These are phyloP conservation scores for Amblyjoppa proteus DNA, from an alignment of 2,888 invertebrate species.

Conservation along the genomic window DNA sequence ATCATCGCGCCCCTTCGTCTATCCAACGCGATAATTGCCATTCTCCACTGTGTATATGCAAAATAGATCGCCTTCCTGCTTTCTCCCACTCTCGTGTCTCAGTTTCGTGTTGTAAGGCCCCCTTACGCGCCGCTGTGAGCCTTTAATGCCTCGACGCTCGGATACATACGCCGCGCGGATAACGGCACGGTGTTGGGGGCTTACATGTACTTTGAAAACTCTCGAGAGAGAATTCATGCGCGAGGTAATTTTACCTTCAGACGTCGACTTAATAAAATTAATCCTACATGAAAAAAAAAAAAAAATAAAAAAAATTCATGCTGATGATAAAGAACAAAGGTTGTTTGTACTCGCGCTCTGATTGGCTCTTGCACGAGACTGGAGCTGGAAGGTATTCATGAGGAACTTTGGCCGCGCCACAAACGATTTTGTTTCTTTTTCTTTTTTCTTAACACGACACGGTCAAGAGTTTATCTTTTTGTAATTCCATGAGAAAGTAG, in stretches of 20 bases:
- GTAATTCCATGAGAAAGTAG: no score
- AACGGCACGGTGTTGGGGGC: background rate
- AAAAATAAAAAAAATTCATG: background rate
- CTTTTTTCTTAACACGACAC: no score
- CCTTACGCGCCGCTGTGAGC: conserved; percentile 25
- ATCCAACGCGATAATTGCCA: conserved; percentile 60
- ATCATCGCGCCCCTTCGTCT: conserved; percentile 45
- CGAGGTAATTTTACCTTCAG: conserved; percentile 23
- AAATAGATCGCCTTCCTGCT: conserved; percentile 51
- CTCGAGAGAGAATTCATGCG: background rate
- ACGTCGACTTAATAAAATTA: background rate
- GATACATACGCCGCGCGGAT: background rate
- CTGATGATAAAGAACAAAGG: background rate
- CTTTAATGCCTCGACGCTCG: conserved; percentile 16
- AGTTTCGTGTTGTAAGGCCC: conserved; percentile 18
- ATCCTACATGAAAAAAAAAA: background rate
- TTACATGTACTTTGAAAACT: background rate
- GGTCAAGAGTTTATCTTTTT: no score
- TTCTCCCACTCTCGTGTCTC: conserved; percentile 25
- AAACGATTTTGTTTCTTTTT: no score
- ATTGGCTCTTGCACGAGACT: background rate
- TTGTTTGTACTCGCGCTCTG: no score
- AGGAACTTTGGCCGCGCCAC: no score
- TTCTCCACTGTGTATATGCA: conserved; percentile 47
- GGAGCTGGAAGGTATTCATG: no score